A percentile compares a stretch with the other conserved stretches of the same genome.
Evolutionary conservation across 2,797 vertebrate genomes (phyloP).

Genomic region (Dallia pectoralis): DNA sequence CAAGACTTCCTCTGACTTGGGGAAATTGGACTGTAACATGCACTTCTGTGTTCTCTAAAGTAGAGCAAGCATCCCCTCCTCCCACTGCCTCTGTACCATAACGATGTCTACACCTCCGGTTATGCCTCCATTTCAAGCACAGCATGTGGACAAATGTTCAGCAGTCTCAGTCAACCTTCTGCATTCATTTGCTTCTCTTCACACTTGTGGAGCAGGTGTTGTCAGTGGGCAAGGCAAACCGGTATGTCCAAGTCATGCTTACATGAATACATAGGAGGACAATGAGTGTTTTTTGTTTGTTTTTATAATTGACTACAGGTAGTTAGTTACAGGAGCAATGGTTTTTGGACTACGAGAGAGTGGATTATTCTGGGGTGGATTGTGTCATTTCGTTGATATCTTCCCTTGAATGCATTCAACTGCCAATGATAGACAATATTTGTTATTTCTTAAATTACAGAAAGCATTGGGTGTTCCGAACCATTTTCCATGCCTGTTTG

Average conservation of each 20-base stretch:
- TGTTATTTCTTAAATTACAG: conserved; percentile 43
- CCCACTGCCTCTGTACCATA: background rate
- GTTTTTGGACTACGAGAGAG: conserved; percentile 46
- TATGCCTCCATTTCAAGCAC: background rate
- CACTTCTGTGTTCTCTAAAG: conserved; percentile 14
- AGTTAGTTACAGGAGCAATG: conserved; percentile 40
- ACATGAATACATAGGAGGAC: conserved; percentile 33
- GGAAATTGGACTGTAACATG: conserved; percentile 37
- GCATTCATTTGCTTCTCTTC: background rate
- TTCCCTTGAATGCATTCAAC: conserved; percentile 56
- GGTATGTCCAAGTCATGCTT: conserved; percentile 33
- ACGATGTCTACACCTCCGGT: background rate
- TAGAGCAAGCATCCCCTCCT: background rate
- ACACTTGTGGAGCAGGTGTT: conserved; percentile 18
- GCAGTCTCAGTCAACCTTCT: conserved; percentile 4
- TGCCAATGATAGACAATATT: conserved; percentile 59
- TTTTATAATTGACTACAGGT: conserved; percentile 45
- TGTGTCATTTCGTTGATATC: conserved; percentile 57
- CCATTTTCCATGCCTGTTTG: conserved; percentile 63
- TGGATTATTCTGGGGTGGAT: conserved; percentile 50
- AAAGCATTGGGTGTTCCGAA: conserved; percentile 58
- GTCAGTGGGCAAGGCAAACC: conserved; percentile 32
- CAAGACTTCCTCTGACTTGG: conserved; percentile 12
- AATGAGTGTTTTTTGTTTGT: conserved; percentile 38
- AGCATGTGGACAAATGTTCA: background rate